Conservation (phyloP, 2,113 vertebrate species). For the Callopanchax toddi region DNA sequence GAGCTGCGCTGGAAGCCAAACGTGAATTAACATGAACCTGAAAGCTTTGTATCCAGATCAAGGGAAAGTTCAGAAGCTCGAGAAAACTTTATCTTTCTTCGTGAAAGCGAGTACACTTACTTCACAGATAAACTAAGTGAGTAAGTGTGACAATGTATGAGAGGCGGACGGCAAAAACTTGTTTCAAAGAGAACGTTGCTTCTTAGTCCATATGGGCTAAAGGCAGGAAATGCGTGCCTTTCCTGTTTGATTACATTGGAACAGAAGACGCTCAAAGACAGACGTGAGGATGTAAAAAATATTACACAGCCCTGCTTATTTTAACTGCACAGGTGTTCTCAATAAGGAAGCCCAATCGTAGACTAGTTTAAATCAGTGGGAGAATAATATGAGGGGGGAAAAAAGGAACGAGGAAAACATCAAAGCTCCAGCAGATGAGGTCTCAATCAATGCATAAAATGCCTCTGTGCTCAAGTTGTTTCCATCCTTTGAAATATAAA, state of each 20-base stretch:
- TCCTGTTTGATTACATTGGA: slow-evolving; percentile 69
- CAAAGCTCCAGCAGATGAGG: slow-evolving; percentile 64
- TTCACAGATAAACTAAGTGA: slow-evolving; percentile 43
- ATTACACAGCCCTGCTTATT: slow-evolving; percentile 63
- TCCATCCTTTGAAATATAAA: slow-evolving; percentile 51
- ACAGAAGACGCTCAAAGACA: slow-evolving; percentile 50
- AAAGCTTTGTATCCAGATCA: slow-evolving; percentile 63
- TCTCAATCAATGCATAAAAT: slow-evolving; percentile 65
- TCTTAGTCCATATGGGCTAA: slow-evolving; percentile 37
- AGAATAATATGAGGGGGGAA: slow-evolving; percentile 21
- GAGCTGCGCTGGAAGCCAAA: slow-evolving; percentile 48
- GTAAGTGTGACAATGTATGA: slow-evolving; percentile 9
- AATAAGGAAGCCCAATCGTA: slow-evolving; percentile 55
- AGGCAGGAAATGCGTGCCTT: slow-evolving; percentile 53
- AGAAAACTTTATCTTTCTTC: slow-evolving; percentile 53
- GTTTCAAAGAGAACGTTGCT: slow-evolving; percentile 33
- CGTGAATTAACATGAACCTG: slow-evolving; percentile 69
- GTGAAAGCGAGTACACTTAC: slow-evolving; percentile 30
- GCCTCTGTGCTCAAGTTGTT: slow-evolving; percentile 49
- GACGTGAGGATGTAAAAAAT: slow-evolving; percentile 40
- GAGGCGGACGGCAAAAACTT: slow-evolving; percentile 12
- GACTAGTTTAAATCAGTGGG: slow-evolving; percentile 35
- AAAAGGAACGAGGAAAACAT: slow-evolving; percentile 60
- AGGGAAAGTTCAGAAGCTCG: slow-evolving; percentile 53
- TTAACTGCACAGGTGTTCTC: slow-evolving; percentile 74